Base-by-base conservation (phyloP, 2,888 invertebrate species). In the Eupithecia tripunctaria region DNA sequence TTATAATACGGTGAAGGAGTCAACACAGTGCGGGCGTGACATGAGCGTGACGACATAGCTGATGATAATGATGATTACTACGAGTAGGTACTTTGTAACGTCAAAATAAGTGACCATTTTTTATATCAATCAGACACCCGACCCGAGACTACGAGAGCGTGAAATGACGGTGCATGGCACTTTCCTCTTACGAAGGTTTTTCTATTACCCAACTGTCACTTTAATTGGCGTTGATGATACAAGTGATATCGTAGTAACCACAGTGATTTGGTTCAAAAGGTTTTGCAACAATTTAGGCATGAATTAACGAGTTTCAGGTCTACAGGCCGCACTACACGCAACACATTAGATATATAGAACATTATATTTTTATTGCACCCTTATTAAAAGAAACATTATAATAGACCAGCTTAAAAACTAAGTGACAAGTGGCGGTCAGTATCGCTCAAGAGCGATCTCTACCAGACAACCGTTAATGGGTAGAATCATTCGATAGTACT, bases 131-230 rank as follows among this genome's bases (percentile, higher is more conserved):
- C 71, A 67, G 59, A 66, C 62, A 72, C 59, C 36, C 21, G 68
- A 72, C 59, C 36, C 21, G 68, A 8, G 14, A 64, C 27, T 43
- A 70, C 70, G 74, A 77, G 77, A 78, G 77, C 79, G 74, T 77
- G 67, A 74, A 79, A 79, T 79, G 67, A 77, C 70, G 70, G 71
- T 51, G 71, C 71, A 73, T 32, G 75, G 74, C 68, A 74, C 72
- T 78, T 75, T 76, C 75, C 70, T 72, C 72, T 71, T 71, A 56
- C n/a, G 14, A 64, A 27, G n/a, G 36, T 73, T 71, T 65, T 74
- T 25, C 25, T 56, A 56, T 25, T 56, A 56, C 4, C 12, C 67
- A 67, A 70, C 32, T 63, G 75, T 59, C 56, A 47, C 62, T 67
- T 25, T 67, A 67, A 74, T 78, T 75, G 74, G 62, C 29, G 43